Evolutionary conservation across 2,797 vertebrate species (phyloP), one percentile per base, ranked within the genome.

Genomic region (Fringilla coelebs): DNA sequence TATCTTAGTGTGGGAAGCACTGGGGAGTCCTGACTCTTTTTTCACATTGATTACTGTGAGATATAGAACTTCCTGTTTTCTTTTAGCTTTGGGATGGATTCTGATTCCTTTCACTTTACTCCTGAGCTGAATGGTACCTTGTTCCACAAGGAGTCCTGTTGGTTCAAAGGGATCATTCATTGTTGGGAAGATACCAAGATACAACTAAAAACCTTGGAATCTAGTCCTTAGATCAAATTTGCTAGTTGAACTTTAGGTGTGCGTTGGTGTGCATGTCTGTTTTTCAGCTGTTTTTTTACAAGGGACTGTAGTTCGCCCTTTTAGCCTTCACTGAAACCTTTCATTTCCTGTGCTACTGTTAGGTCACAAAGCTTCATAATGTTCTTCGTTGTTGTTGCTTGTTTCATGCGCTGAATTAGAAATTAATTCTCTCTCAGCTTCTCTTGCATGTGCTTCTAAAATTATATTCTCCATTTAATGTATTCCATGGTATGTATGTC

Each of bases 21-120:
- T 61, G 52, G 49, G 71, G 61, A 85, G n/a, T 61, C 9, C 51
- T 85, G 20, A 61, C n/a, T 70, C 29, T 54, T 71, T 72, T 72
- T 85, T 82, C 54, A 8, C 6, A 1, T 46, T 89, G 78, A 75
- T 38, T 83, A 41, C 61, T 85, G 25, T 82, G 75, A 83, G 62
- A 91, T 83, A 91, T 17, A 25, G 84, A 94, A 87, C 90, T 95
- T 88, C 68, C 57, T 94, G 78, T 90, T 95, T 95, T 74, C 67
- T 85, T 90, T 85, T 74, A 62, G 66, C 32, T 68, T 90, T 5
- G 2, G 49, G 25, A 32, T 65, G 28, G 61, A 77, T 85, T 85
- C 71, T 92, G 57, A 83, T 55, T 71, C 21, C 55, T 57, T 89
- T 87, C 15, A 8, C 13, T 83, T 32, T 74, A 25, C 29, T 77